Evolutionary conservation across 2,113 vertebrate genomes (phyloP), one percentile per base, ranked within the genome.

Genomic region (Monarcha castaneiventris): DNA sequence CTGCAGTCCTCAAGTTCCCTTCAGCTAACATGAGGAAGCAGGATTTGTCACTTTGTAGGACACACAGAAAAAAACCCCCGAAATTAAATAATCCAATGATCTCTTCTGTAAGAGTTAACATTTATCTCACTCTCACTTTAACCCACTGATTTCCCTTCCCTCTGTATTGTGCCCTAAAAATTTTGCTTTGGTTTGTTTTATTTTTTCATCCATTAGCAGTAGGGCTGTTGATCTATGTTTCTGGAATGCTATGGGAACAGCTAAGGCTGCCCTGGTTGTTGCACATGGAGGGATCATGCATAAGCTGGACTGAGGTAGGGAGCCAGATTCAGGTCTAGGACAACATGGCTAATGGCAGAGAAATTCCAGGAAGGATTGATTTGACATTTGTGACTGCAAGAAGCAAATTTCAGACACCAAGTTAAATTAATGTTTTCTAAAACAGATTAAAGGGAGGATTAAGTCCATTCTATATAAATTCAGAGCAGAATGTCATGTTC

Each of bases 371-470:
- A 66, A 74, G 43, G 23, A 48, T 19, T 6, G 4, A 0, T 59
- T 35, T 63, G 51, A 17, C 17, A 44, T 72, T 46, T 73, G 37
- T 44, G 48, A 43, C 35, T 14, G 6, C 21, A 63, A 46, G 46
- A 68, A 69, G 12, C 4, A 76, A 48, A 52, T 76, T 84, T 85
- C 54, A 82, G 76, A 56, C 11, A 66, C 7, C 6, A 66, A 72
- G 35, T 32, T 43, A 19, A 21, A 27, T 37, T 43, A 13, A 21
- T 26, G 5, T 33, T 78, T 95, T 95, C 80, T 90, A 82, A 52
- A 68, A 69, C 64, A 87, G 66, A 55, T 89, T 81, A 97, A 97
- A 97, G 20, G 23, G 55, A 96, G 61, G 71, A 62, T 27, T 71
- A 89, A 69, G 12, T 64, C 54, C 15, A 41, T 80, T 93, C 58